Percentiles rank a stretch among this genome's conserved stretches.
Conservation (phyloP, 2,113 vertebrate species). For the Uropsilus gracilis region DNA sequence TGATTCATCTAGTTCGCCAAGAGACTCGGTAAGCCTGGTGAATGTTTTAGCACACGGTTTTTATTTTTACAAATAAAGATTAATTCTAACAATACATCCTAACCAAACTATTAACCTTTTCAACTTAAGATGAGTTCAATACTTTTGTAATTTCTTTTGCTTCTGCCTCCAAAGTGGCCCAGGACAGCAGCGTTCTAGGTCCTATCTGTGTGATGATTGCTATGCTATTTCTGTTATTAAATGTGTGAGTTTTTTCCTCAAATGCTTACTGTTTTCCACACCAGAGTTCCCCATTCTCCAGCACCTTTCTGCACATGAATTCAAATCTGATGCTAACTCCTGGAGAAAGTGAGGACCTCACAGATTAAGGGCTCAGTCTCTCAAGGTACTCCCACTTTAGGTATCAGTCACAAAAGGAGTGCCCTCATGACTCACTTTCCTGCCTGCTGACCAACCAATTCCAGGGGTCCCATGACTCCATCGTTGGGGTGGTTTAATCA, state of each 20-base stretch:
- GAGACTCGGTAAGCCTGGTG: neutral
- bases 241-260: neutral
- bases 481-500: neutral
- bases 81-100: neutral
- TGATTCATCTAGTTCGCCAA: neutral
- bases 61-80: neutral
- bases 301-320: neutral
- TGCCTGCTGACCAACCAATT: neutral
- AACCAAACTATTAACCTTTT: neutral
- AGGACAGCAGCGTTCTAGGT: neutral
- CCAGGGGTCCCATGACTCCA: neutral
- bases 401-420: neutral
- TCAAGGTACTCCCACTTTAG: neutral
- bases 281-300: neutral
- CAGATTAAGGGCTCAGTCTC: neutral
- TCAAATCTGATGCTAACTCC: neutral
- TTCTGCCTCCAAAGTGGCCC: neutral
- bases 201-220: neutral
- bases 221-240: neutral
- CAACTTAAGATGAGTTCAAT: neutral
- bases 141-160: neutral
- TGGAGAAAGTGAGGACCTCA: neutral
- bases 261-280: neutral
- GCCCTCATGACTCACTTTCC: neutral
- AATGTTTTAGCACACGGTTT: constrained; percentile 10